phyloP scores from a whole-genome alignment of 2,888 invertebrate genomes.

The Trisateles emortualis region DNA sequence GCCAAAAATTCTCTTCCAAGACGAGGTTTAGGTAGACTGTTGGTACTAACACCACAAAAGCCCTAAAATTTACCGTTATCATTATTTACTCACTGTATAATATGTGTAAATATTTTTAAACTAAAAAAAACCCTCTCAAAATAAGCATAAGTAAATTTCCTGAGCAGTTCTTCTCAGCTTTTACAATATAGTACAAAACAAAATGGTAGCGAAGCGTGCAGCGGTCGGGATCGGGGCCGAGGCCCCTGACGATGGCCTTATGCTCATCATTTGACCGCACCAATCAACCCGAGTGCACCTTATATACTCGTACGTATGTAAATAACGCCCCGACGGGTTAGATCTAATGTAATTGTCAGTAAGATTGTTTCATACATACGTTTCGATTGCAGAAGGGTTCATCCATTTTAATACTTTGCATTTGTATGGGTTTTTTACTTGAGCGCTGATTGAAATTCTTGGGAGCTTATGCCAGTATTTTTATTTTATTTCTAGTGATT shows the following conservation, averaged over 20 bases:
- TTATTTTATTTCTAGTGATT: neutral
- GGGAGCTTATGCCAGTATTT: neutral
- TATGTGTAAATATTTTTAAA: no score
- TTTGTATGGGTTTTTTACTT: conserved; percentile 20
- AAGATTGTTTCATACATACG: conserved; percentile 54
- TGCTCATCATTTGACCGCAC: conserved; percentile 54
- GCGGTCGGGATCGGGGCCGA: conserved; percentile 6
- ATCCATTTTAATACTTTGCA: conserved; percentile 44
- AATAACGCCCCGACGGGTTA: conserved; percentile 61
- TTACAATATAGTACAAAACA: conserved; percentile 21
- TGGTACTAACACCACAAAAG: no score
- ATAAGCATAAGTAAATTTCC: neutral
- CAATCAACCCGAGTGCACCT: conserved; percentile 76
- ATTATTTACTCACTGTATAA: no score
- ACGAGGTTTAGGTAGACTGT: no score
- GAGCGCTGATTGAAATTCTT: conserved; percentile 20
- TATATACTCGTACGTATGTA: conserved; percentile 61
- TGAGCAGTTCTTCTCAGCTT: neutral
- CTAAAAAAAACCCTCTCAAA: no score
- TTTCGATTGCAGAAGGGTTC: conserved; percentile 38
- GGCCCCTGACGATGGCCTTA: conserved; percentile 9
- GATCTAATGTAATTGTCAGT: conserved; percentile 80
- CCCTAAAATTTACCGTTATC: no score
- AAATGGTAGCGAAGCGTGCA: conserved; percentile 30
- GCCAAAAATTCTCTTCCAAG: no score